Percentiles rank a stretch among this genome's conserved stretches.
Conservation (phyloP, 2,113 vertebrate genomes). For the Cynocephalus volans region DNA sequence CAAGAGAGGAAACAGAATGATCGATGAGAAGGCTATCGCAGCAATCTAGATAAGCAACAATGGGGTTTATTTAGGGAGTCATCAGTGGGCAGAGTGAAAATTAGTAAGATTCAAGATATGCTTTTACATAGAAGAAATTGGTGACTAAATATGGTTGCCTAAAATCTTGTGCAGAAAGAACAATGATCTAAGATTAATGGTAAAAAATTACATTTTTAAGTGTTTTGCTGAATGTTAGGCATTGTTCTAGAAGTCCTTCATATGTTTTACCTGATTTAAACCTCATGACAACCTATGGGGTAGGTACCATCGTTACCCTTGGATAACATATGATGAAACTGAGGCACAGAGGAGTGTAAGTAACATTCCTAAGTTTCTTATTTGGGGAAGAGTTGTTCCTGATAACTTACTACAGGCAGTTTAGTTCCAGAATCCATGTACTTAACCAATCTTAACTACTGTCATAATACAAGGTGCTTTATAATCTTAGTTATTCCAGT, state of each 20-base stretch:
- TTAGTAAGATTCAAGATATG: background rate
- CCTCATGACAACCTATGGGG: background rate
- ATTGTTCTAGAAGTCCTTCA: background rate
- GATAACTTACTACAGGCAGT: constrained; percentile 16
- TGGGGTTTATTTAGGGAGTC: background rate
- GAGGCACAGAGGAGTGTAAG: background rate
- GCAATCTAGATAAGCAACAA: background rate
- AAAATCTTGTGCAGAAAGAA: constrained; percentile 15
- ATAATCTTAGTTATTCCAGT: constrained; percentile 20
- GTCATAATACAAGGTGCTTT: background rate
- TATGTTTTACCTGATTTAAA: constrained; percentile 22
- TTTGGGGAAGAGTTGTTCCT: constrained; percentile 15
- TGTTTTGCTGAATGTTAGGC: background rate
- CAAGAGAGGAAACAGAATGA: background rate
- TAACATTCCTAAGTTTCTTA: background rate
- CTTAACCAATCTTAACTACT: constrained; percentile 21
- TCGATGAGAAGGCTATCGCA: background rate
- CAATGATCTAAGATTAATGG: constrained; percentile 22
- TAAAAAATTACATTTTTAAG: background rate
- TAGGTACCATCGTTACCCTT: background rate
- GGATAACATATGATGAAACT: background rate
- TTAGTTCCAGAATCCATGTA: background rate
- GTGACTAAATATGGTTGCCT: background rate
- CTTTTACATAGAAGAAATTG: constrained; percentile 36
- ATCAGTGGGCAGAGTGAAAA: background rate